A percentile compares a stretch with the other conserved stretches of the same genome.
These are phyloP conservation scores for Phaonia tiefii DNA, from an alignment of 2,888 invertebrate genomes.

Conservation along the genomic window DNA sequence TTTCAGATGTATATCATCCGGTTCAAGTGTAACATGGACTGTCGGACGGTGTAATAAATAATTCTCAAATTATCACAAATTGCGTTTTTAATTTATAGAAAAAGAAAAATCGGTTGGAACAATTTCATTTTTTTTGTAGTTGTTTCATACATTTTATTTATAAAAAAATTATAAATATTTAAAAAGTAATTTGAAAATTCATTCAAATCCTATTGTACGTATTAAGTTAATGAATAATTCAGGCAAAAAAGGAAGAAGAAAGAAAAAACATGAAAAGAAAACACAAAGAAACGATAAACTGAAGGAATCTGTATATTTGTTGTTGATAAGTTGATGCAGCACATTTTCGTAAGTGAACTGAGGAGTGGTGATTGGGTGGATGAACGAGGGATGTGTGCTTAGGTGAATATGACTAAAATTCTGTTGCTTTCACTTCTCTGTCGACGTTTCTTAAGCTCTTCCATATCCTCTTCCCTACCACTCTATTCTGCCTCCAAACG, in stretches of 20 bases:
- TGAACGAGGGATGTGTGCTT: background rate
- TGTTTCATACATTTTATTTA: constrained; percentile 36
- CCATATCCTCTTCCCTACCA: background rate
- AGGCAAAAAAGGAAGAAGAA: constrained; percentile 33
- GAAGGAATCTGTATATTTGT: constrained; percentile 31
- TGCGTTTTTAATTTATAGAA: too few relatives aligned
- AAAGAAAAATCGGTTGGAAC: too few relatives aligned
- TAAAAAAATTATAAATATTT: constrained; percentile 58
- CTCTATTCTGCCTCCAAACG: constrained; percentile 77
- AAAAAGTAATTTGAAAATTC: constrained; percentile 51
- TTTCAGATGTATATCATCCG: too few relatives aligned
- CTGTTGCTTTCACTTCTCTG: too few relatives aligned
- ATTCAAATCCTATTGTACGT: constrained; percentile 59
- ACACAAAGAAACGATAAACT: constrained; percentile 17
- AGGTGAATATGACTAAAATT: too few relatives aligned
- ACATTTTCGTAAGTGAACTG: constrained; percentile 26
- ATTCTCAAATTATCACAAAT: too few relatives aligned
- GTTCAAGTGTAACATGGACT: too few relatives aligned
- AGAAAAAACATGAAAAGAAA: constrained; percentile 19
- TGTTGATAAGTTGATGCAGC: constrained; percentile 1
- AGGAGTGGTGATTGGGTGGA: constrained; percentile 6
- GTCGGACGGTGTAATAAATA: too few relatives aligned
- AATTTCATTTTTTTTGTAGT: constrained; percentile 41
- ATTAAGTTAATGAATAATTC: constrained; percentile 51
- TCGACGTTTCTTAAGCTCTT: constrained; percentile 8